Percentiles rank a stretch among this genome's conserved stretches.
Conservation (phyloP, 1,140 invertebrate species). For the Homarus americanus region DNA sequence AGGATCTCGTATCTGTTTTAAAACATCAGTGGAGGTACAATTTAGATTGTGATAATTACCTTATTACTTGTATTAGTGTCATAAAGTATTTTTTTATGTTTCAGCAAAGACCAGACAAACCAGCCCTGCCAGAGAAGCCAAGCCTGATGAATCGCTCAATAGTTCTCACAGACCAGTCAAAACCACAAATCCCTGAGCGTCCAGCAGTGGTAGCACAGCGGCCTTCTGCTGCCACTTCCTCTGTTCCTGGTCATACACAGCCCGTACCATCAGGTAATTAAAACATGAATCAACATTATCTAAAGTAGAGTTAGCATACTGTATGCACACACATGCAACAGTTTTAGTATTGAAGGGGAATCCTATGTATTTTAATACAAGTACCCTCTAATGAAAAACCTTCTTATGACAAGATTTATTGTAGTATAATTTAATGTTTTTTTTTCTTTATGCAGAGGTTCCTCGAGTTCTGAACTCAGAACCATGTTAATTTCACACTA, state of each 20-base stretch:
- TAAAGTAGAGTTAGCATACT: neutral
- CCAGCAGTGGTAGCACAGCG: constrained; percentile 2
- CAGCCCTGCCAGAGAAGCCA: constrained; percentile 21
- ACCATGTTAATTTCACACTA: too few species aligned
- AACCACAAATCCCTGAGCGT: constrained; percentile 35
- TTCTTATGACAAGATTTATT: too few species aligned
- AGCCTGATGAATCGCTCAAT: constrained; percentile 25
- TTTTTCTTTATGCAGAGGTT: too few species aligned
- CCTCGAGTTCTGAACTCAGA: too few species aligned
- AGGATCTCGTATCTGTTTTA: too few species aligned
- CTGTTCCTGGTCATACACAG: neutral
- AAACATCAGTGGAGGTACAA: too few species aligned
- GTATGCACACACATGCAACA: too few species aligned
- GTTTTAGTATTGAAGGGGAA: too few species aligned
- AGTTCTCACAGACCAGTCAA: neutral
- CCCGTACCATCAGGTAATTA: neutral
- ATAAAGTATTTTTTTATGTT: neutral
- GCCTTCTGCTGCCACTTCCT: neutral
- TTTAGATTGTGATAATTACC: neutral
- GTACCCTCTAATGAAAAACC: too few species aligned
- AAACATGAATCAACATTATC: neutral
- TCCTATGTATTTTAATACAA: too few species aligned
- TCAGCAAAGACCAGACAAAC: constrained; percentile 15
- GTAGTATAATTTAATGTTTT: too few species aligned
- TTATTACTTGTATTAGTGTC: neutral